Base-by-base conservation (phyloP, 1,140 invertebrate species). In the Triops cancriformis region DNA sequence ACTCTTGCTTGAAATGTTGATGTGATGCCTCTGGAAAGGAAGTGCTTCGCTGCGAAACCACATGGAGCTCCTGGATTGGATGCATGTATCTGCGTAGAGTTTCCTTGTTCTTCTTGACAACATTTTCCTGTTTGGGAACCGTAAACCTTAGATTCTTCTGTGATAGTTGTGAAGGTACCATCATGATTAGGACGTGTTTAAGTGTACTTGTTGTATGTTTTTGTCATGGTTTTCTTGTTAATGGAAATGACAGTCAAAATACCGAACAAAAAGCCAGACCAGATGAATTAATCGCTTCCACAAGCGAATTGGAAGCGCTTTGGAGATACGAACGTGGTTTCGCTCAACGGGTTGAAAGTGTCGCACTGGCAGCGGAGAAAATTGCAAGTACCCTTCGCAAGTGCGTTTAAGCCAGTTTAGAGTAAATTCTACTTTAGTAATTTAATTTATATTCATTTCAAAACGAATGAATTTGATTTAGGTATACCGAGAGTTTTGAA, bases 401-500 rank as follows among this genome's bases (percentile, higher is more conserved):
- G 51, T 64, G n/a, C n/a, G n/a, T n/a, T n/a, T n/a, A 64, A 64
- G 51, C 18, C 14, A 23, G 18, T 6, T 64, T 9, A 64, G 4
- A n/a, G n/a, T n/a, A n/a, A n/a, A n/a, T n/a, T n/a, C n/a, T n/a
- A n/a, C n/a, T n/a, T n/a, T n/a, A n/a, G n/a, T n/a, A n/a, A n/a
- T n/a, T n/a, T n/a, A n/a, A n/a, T n/a, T n/a, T n/a, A n/a, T n/a
- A n/a, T 5, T 10, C 43, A 1, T 45, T 45, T 18, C 3, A 7
- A 45, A 45, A 18, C 4, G 11, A 45, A 45, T 18, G 43, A 23
- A 23, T 76, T 11, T 76, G 31, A 26, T 75, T 14, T 45, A 76
- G 74, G 18, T 76, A 76, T 6, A 26, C 31, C 6, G 23, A 43
- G 18, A 76, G 74, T n/a, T 76, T 76, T 26, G 27, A 76, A 31